Conservation (phyloP, 2,113 vertebrate genomes). For the Upupa epops region DNA sequence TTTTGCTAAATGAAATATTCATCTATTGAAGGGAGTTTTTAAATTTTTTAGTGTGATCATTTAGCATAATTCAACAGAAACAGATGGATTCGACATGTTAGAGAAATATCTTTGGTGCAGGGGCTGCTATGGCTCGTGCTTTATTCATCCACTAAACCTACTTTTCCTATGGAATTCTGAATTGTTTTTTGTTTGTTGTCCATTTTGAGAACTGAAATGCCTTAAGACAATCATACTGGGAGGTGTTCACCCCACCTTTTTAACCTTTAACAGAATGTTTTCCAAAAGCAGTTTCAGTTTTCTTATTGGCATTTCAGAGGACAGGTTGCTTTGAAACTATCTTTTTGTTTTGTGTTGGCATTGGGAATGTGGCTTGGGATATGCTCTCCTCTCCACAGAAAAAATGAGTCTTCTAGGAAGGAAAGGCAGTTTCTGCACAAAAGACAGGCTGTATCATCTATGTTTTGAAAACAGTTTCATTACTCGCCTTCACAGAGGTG, state of each 20-base stretch:
- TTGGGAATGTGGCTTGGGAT: neutral
- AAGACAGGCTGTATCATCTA: neutral
- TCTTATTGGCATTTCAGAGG: neutral
- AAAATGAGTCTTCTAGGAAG: neutral
- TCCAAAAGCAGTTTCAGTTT: neutral
- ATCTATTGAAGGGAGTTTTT: neutral
- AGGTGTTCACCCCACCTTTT: neutral
- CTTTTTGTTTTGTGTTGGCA: neutral
- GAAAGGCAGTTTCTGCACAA: neutral
- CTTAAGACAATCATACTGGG: neutral
- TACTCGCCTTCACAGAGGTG: neutral
- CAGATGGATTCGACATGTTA: neutral
- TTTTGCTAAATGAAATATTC: neutral
- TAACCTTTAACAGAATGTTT: neutral
- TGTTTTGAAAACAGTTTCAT: neutral
- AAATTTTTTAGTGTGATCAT: neutral
- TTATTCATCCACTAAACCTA: neutral
- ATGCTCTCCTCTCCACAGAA: neutral
- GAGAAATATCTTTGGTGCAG: neutral
- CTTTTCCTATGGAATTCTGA: neutral
- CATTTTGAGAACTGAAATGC: neutral
- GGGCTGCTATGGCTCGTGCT: neutral
- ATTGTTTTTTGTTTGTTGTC: neutral
- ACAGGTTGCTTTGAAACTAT: neutral
- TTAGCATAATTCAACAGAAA: neutral